A percentile compares a stretch with the other conserved stretches of the same genome.
Evolutionary conservation across 2,797 vertebrate species (phyloP).

Genomic region (Hydrophis major): DNA sequence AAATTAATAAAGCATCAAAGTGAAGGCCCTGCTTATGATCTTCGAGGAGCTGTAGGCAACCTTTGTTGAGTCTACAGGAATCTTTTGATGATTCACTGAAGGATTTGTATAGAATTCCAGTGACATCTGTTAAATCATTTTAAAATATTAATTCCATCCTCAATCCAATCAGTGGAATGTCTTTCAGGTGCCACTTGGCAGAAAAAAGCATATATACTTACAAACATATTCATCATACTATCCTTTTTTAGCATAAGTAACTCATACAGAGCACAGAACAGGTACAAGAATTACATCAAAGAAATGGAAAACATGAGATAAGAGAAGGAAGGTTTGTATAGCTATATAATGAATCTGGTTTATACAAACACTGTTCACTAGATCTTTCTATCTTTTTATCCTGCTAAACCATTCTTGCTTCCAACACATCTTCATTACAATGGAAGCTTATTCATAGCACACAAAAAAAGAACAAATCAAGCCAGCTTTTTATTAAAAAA

Average conservation of each 20-base stretch:
- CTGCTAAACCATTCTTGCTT: neutral
- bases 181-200: neutral
- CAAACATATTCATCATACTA: neutral
- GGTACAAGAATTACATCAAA: neutral
- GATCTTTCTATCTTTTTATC: neutral
- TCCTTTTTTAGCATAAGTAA: neutral
- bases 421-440: neutral
- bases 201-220: neutral
- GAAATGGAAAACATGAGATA: neutral
- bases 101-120: constrained; percentile 13
- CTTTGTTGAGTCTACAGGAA: neutral
- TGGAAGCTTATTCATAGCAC: neutral
- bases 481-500: neutral
- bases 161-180: neutral
- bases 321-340: neutral
- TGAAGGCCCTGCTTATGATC: neutral
- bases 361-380: neutral
- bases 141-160: neutral
- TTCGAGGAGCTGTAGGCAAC: neutral
- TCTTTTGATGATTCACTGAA: neutral
- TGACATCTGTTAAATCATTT: constrained; percentile 25
- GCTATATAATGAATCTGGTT: neutral
- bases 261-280: neutral
- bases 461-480: neutral
- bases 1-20: neutral